phyloP scores from a whole-genome alignment of 2,113 vertebrate species.

The Eurypyga helias region DNA sequence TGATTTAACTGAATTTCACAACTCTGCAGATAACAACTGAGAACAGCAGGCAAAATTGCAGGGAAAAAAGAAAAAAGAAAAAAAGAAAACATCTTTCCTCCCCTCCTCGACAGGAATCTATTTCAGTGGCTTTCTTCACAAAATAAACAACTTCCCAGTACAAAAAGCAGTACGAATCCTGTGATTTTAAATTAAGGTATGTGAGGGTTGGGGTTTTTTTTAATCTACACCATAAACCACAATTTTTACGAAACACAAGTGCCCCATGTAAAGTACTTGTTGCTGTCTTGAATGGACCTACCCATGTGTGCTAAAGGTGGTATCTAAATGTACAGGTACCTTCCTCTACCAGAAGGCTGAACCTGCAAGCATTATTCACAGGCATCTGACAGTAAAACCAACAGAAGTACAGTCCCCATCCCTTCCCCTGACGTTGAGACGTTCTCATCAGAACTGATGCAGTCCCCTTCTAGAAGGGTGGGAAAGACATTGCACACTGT shows the following conservation, averaged over 20 bases:
- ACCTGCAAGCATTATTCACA: neutral
- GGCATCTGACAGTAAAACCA: neutral
- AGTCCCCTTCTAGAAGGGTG: neutral
- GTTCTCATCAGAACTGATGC: neutral
- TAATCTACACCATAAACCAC: neutral
- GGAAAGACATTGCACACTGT: accelerated
- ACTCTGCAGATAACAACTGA: slow-evolving; percentile 3
- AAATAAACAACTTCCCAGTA: neutral
- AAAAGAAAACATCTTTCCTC: neutral
- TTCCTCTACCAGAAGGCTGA: neutral
- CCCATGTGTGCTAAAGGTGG: neutral
- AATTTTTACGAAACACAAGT: neutral
- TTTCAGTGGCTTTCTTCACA: neutral
- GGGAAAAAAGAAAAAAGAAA: neutral
- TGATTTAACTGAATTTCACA: slow-evolving; percentile 21
- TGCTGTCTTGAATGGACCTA: accelerated
- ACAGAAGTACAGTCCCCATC: neutral
- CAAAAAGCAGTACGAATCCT: neutral
- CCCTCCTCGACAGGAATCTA: neutral
- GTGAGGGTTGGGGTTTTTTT: neutral
- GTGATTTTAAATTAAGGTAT: neutral
- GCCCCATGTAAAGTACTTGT: accelerated
- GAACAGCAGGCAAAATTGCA: slow-evolving; percentile 12
- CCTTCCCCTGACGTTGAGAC: neutral
- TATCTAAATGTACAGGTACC: neutral